Conservation (phyloP, 2,797 vertebrate genomes). For the Sebastes variabilis region DNA sequence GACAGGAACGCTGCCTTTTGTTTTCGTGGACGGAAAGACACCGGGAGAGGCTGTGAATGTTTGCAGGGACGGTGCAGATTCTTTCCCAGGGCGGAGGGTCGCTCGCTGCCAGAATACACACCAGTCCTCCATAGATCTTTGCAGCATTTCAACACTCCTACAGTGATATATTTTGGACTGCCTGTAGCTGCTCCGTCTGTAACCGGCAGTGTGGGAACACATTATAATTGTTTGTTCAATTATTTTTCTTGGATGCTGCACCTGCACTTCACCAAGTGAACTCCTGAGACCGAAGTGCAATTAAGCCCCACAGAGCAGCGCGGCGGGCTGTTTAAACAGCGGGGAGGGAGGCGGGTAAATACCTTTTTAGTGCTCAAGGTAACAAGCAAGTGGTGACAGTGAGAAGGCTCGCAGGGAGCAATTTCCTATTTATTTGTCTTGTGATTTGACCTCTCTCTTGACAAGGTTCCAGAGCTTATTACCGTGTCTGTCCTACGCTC, state of each 20-base stretch:
- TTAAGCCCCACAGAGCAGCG: constrained; percentile 66
- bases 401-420: constrained; percentile 81
- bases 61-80: constrained; percentile 75
- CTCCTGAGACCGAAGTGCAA: constrained; percentile 72
- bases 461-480: constrained; percentile 80
- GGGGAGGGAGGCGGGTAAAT: constrained; percentile 73
- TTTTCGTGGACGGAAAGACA: constrained; percentile 79
- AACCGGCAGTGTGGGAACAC: constrained; percentile 56
- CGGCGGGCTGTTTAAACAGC: constrained; percentile 62
- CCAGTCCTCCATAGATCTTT: constrained; percentile 20
- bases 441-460: constrained; percentile 78
- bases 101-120: constrained; percentile 75
- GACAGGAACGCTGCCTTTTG: constrained; percentile 74
- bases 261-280: constrained; percentile 76
- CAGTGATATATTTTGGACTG: constrained; percentile 28
- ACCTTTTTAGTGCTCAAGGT: constrained; percentile 82
- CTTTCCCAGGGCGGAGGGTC: constrained; percentile 77
- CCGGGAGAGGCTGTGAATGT: constrained; percentile 51
- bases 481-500: constrained; percentile 66
- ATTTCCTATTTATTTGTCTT: constrained; percentile 81
- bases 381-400: constrained; percentile 73
- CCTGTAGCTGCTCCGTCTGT: constrained; percentile 29
- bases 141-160: constrained; percentile 54
- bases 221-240: constrained; percentile 81
- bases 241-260: constrained; percentile 81